phyloP scores from a whole-genome alignment of 2,113 vertebrate genomes.

The Electrona antarctica region DNA sequence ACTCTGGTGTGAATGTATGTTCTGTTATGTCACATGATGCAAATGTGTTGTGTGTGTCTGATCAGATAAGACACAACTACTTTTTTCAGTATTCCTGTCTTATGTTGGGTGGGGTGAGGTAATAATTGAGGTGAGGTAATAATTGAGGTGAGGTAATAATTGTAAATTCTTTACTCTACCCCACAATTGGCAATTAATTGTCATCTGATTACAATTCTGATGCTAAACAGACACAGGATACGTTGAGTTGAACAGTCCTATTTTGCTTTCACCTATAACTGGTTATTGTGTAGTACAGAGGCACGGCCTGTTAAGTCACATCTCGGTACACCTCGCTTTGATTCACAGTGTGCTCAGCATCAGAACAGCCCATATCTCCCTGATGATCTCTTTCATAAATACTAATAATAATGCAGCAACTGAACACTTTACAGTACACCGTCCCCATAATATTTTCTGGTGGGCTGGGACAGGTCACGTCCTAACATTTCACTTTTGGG shows the following conservation, averaged over 20 bases:
- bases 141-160: neutral
- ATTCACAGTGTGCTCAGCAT: neutral
- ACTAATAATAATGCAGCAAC: neutral
- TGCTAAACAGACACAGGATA: constrained; percentile 1
- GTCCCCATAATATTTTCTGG: constrained; percentile 12
- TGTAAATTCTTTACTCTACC: neutral
- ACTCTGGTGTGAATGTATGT: too few relatives aligned
- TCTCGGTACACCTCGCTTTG: neutral
- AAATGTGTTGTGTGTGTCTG: too few relatives aligned
- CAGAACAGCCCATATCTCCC: neutral
- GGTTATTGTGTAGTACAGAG: neutral
- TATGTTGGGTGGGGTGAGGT: neutral
- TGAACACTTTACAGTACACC: constrained; percentile 7
- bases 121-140: neutral
- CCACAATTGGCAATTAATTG: constrained; percentile 30
- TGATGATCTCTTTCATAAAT: constrained; percentile 21
- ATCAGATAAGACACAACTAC: too few relatives aligned
- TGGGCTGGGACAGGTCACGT: neutral
- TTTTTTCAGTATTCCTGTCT: too few relatives aligned
- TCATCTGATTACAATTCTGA: neutral
- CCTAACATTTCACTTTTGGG: constrained; percentile 34
- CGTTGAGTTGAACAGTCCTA: neutral
- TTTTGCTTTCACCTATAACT: constrained; percentile 17
- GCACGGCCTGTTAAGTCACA: neutral
- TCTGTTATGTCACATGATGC: too few relatives aligned